These are phyloP conservation scores for Vireo altiloquus DNA, from an alignment of 2,113 vertebrate genomes.

Conservation along the genomic window DNA sequence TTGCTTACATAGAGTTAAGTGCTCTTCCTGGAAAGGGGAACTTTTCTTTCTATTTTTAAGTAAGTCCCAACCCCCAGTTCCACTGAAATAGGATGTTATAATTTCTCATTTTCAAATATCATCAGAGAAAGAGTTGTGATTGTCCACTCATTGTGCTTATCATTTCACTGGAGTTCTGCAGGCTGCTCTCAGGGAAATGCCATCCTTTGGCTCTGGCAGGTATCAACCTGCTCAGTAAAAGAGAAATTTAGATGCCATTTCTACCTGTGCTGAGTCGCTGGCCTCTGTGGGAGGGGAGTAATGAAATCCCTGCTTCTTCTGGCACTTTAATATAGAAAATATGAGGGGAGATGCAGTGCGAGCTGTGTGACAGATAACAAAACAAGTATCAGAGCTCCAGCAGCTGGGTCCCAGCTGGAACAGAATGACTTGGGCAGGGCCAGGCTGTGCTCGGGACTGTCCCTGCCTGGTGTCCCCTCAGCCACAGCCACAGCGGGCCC, in stretches of 20 bases:
- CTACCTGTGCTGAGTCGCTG: background rate
- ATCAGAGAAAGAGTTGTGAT: background rate
- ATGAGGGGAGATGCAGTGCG: background rate
- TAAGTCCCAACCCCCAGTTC: background rate
- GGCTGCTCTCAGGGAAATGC: background rate
- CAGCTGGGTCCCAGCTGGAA: background rate
- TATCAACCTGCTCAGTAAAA: background rate
- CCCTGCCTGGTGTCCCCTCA: too few species aligned
- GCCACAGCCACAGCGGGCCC: too few species aligned
- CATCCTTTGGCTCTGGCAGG: background rate
- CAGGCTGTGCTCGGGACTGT: background rate
- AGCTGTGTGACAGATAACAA: background rate
- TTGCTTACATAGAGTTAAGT: constrained; percentile 50
- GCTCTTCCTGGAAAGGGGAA: constrained; percentile 58
- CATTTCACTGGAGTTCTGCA: background rate
- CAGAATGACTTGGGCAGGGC: fast-evolving
- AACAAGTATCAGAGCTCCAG: background rate
- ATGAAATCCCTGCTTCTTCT: background rate
- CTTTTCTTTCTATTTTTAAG: constrained; percentile 12
- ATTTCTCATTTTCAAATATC: constrained; percentile 14
- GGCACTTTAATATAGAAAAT: background rate
- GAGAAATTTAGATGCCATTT: constrained; percentile 14
- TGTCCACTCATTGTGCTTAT: background rate
- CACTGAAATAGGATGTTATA: background rate
- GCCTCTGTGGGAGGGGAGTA: constrained; percentile 21